Conservation (phyloP, 2,113 vertebrate species). For the Toxotes jaculatrix region DNA sequence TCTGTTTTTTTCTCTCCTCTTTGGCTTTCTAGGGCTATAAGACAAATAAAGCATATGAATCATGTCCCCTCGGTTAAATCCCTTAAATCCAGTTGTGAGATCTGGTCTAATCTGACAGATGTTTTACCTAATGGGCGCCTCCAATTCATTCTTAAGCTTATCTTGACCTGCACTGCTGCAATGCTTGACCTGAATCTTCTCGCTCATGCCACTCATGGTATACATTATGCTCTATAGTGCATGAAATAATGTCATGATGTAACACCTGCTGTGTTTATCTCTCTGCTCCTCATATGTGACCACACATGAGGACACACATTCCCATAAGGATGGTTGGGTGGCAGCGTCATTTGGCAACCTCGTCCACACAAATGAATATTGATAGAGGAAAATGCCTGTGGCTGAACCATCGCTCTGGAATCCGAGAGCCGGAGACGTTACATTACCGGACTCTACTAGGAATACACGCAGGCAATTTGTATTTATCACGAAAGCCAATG, state of each 20-base stretch:
- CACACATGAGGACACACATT: slow-evolving; percentile 19
- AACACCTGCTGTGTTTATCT: slow-evolving; percentile 15
- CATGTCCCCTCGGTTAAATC: slow-evolving; percentile 29
- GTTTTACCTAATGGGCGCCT: slow-evolving; percentile 39
- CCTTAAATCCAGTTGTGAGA: slow-evolving; percentile 52
- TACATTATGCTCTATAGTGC: neutral
- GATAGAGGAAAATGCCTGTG: slow-evolving; percentile 53
- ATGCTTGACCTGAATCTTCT: slow-evolving; percentile 20
- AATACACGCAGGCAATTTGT: slow-evolving; percentile 52
- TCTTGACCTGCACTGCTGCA: slow-evolving; percentile 22
- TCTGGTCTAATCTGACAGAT: slow-evolving; percentile 49
- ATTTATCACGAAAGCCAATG: slow-evolving; percentile 46
- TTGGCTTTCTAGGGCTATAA: slow-evolving; percentile 19
- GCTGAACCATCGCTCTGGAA: slow-evolving; percentile 28
- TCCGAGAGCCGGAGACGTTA: slow-evolving; percentile 19
- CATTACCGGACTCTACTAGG: slow-evolving; percentile 49
- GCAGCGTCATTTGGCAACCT: slow-evolving; percentile 11
- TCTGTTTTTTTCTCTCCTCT: neutral
- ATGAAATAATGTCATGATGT: neutral
- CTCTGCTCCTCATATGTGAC: neutral
- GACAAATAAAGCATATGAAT: slow-evolving; percentile 34
- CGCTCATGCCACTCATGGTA: neutral
- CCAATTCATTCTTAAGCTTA: slow-evolving; percentile 36
- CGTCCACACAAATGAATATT: slow-evolving; percentile 60
- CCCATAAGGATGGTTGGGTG: neutral